phyloP scores from a whole-genome alignment of 2,113 vertebrate genomes.

The Pycnonotus jocosus region DNA sequence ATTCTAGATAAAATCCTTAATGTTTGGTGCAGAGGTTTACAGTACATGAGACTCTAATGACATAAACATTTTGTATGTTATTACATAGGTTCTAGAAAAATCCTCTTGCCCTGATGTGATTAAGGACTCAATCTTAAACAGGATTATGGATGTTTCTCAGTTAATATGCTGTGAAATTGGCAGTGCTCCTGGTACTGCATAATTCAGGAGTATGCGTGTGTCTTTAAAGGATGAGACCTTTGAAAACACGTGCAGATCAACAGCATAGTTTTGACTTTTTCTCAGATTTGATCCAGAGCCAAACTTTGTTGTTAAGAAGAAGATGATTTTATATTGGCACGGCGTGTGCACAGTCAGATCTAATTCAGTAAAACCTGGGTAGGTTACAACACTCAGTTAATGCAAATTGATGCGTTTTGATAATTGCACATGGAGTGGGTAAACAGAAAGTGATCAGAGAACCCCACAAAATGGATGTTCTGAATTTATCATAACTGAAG shows the following conservation, averaged over 20 bases:
- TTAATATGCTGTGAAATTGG: not conserved
- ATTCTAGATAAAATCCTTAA: not conserved
- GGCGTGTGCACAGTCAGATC: not conserved
- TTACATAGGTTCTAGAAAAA: not conserved
- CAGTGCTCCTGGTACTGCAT: not conserved
- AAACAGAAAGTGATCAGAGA: not conserved
- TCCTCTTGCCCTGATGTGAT: not conserved
- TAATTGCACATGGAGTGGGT: not conserved
- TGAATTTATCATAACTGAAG: not conserved
- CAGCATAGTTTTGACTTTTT: not conserved
- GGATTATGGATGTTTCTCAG: not conserved
- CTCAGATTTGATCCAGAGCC: not conserved
- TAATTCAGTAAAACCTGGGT: not conserved
- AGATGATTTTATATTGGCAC: not conserved
- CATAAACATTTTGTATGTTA: not conserved
- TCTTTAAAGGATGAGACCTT: not conserved
- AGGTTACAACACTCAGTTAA: not conserved
- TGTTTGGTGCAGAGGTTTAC: not conserved
- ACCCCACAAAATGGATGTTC: not conserved
- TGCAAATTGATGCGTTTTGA: not conserved
- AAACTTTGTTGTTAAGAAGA: not conserved
- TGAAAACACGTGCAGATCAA: not conserved
- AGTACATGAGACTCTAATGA: accelerated
- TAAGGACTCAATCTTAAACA: not conserved
- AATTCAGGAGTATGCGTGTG: not conserved